Evolutionary conservation across 2,888 invertebrate species (phyloP).

Genomic region (Plutella xylostella): DNA sequence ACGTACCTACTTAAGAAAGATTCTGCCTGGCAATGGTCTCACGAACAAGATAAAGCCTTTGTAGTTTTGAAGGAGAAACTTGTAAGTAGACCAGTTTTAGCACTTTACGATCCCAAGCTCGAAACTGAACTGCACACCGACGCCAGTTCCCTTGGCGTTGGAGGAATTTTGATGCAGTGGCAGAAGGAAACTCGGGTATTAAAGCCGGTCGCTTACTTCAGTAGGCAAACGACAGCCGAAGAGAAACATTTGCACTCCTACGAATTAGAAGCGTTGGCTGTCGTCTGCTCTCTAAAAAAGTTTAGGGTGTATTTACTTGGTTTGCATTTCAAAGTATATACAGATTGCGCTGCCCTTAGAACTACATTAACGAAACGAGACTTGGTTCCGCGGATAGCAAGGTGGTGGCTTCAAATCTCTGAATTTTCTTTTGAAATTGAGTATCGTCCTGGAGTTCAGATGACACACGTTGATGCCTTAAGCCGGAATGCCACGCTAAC

Average conservation of each 20-base stretch:
- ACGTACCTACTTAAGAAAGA: slow-evolving; percentile 7
- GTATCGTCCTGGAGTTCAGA: slow-evolving; percentile 18
- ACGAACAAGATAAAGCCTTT: background rate
- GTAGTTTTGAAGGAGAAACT: background rate
- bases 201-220: slow-evolving; percentile 14
- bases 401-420: slow-evolving; percentile 22
- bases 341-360: slow-evolving; percentile 22
- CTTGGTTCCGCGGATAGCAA: slow-evolving; percentile 19
- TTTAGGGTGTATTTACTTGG: slow-evolving; percentile 20
- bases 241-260: slow-evolving; percentile 23
- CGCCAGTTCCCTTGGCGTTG: slow-evolving; percentile 20
- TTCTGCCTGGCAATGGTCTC: background rate
- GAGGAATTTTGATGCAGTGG: slow-evolving; percentile 14
- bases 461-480: slow-evolving; percentile 22
- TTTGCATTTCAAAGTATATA: slow-evolving; percentile 4
- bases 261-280: slow-evolving; percentile 23
- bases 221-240: slow-evolving; percentile 17
- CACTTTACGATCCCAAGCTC: slow-evolving; percentile 19
- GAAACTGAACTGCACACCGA: slow-evolving; percentile 22
- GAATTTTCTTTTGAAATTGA: slow-evolving; percentile 21
- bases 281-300: slow-evolving; percentile 15
- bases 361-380: slow-evolving; percentile 19
- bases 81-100: slow-evolving; percentile 12
- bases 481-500: slow-evolving; percentile 16
- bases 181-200: slow-evolving; percentile 5